Evolutionary conservation across 1,140 invertebrate genomes (phyloP).

Genomic region (Drosophila serrata): DNA sequence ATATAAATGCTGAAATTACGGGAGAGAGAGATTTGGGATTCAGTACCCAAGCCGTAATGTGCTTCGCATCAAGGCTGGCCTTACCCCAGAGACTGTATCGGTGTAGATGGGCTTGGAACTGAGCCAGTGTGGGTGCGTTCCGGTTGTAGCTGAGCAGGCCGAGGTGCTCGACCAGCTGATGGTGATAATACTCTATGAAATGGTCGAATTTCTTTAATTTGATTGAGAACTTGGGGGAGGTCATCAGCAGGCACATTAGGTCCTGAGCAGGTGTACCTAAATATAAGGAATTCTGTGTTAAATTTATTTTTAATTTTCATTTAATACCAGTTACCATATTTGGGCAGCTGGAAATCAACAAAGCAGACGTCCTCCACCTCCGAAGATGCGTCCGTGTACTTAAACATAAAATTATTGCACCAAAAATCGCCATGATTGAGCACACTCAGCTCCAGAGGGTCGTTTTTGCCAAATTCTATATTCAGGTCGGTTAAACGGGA

Average conservation of each 20-base stretch:
- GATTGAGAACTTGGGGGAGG: constrained; percentile 58
- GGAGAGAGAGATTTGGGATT: constrained; percentile 1
- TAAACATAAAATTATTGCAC: constrained; percentile 85
- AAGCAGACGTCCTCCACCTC: constrained; percentile 75
- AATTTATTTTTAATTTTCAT: no score
- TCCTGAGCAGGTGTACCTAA: constrained; percentile 81
- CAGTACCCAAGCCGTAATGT: constrained; percentile 1
- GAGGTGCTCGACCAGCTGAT: constrained; percentile 56
- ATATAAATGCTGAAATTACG: constrained; percentile 60
- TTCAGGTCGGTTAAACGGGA: constrained; percentile 63
- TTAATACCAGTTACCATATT: constrained; percentile 44
- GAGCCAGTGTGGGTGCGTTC: constrained; percentile 55
- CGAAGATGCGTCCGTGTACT: constrained; percentile 41
- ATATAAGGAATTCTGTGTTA: no score
- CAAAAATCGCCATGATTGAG: constrained; percentile 88
- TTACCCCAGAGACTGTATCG: constrained; percentile 71
- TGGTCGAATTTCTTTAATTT: constrained; percentile 74
- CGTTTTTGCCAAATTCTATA: constrained; percentile 59
- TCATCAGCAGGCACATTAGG: constrained; percentile 74
- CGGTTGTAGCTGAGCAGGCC: constrained; percentile 56
- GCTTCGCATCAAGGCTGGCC: constrained; percentile 10
- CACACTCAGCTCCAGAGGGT: constrained; percentile 86
- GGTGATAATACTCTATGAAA: constrained; percentile 77
- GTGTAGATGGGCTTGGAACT: constrained; percentile 61
- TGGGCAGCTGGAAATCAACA: constrained; percentile 84